Conservation (phyloP, 2,113 vertebrate species). For the Piprites chloris region DNA sequence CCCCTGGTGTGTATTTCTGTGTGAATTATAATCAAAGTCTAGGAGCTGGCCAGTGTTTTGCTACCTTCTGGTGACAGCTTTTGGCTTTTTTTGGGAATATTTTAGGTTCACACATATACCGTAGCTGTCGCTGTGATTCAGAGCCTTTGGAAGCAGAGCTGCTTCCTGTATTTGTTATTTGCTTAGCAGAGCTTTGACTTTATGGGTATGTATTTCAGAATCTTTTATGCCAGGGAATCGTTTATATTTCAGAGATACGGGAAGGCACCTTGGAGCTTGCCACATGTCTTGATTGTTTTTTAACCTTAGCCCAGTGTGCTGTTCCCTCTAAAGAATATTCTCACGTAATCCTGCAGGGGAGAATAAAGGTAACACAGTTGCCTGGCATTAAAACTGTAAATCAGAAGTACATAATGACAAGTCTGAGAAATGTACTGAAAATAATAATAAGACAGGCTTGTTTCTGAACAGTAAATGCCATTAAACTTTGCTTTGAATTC, state of each 20-base stretch:
- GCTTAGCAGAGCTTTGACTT: conserved; percentile 63
- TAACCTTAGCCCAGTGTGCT: conserved; percentile 42
- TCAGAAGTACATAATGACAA: conserved; percentile 30
- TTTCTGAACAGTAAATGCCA: neutral
- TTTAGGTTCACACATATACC: neutral
- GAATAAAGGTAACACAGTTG: conserved; percentile 24
- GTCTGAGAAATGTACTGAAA: conserved; percentile 37
- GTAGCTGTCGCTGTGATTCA: conserved; percentile 56
- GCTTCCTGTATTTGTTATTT: conserved; percentile 64
- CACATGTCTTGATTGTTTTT: conserved; percentile 48
- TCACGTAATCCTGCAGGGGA: conserved; percentile 36
- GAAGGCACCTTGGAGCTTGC: conserved; percentile 40
- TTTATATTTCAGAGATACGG: conserved; percentile 34
- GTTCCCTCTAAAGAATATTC: conserved; percentile 33
- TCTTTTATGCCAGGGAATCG: conserved; percentile 55
- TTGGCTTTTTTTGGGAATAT: conserved; percentile 3
- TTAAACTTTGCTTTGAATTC: neutral
- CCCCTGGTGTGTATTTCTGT: neutral
- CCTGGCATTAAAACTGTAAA: conserved; percentile 41
- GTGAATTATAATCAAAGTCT: neutral
- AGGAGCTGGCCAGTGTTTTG: neutral
- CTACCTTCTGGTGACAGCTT: conserved; percentile 23
- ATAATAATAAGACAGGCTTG: conserved; percentile 16
- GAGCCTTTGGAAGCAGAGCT: conserved; percentile 27
- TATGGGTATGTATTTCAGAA: conserved; percentile 60